Base-by-base conservation (phyloP, 2,888 invertebrate genomes). In the Meliscaeva auricollis region DNA sequence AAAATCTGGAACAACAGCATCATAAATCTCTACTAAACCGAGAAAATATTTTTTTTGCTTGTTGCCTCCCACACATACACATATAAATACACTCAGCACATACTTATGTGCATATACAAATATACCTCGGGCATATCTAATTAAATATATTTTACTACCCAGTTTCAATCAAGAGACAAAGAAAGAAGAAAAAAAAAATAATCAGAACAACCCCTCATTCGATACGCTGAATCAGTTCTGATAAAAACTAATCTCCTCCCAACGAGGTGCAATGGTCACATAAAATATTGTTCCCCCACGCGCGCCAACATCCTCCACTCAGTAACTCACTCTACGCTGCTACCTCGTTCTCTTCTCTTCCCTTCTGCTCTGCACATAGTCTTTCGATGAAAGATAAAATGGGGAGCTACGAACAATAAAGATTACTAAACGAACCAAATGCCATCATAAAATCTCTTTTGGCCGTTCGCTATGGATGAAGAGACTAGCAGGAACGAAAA, bases 201-300 rank as follows among this genome's bases (percentile, higher is more conserved):
- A 52, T 35, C 38, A 70, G 15, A 54, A 38, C 69, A 74, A 73
- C 81, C 76, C 60, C 76, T 62, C 48, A 54, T 80, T 81, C 81
- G 81, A 85, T 85, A 73, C 54, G 76, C 80, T 85, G 80, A 85
- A 85, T 85, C 80, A 85, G 80, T 66, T 80, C 38, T 81, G 80
- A 77, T 81, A 81, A 77, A 73, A 85, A 54, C 76, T 73, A 85
- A 81, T 81, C 76, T 81, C 62, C 58, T 50, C 73, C 62, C 81
- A 81, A 81, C 72, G 76, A 85, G 85, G 85, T 85, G 85, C 85
- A 85, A 81, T 73, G 76, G 85, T 85, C 85, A 85, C 85, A 85
- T 85, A 81, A 85, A 85, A 70, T 50, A 66, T 32, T 69, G 35
- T 62, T 73, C 56, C 81, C 72, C 85, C 85, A 68, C 79, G 81